A percentile compares a stretch with the other conserved stretches of the same genome.
phyloP scores from a whole-genome alignment of 2,888 invertebrate genomes.

The Drosophila glabriapex region DNA sequence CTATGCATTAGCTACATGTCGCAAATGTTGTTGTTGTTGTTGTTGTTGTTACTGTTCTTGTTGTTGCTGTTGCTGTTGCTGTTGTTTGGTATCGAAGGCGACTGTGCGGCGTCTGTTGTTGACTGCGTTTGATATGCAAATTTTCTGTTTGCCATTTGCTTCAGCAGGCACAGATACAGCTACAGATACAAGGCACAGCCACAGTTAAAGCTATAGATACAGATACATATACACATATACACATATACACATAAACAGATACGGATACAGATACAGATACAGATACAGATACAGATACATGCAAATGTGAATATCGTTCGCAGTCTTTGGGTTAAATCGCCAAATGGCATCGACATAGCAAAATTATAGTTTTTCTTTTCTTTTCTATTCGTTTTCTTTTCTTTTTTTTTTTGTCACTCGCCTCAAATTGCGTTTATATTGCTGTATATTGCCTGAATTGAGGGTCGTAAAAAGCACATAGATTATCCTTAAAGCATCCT shows the following conservation, averaged over 20 bases:
- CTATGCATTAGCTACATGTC: constrained; percentile 71
- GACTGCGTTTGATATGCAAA: constrained; percentile 79
- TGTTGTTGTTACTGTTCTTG: constrained; percentile 21
- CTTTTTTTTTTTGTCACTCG: constrained; percentile 2
- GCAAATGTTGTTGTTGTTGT: constrained; percentile 34
- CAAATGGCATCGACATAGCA: constrained; percentile 33
- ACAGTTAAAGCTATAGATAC: constrained; percentile 26
- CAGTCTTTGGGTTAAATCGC: constrained; percentile 30
- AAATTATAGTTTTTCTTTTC: constrained; percentile 44
- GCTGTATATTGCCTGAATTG: constrained; percentile 6
- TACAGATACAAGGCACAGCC: constrained; percentile 19
- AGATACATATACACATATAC: constrained; percentile 19
- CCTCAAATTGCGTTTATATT: constrained; percentile 35
- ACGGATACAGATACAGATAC: constrained; percentile 34
- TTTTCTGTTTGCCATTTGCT: constrained; percentile 60
- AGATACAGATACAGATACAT: constrained; percentile 32
- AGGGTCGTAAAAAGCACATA: constrained; percentile 12
- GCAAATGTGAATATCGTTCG: constrained; percentile 42
- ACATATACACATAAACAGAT: constrained; percentile 6
- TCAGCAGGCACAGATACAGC: constrained; percentile 42
- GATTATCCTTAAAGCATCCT: constrained; percentile 21
- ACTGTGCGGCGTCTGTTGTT: constrained; percentile 77
- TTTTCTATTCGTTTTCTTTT: constrained; percentile 1
- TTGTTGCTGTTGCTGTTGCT: constrained; percentile 19
- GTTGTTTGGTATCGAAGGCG: constrained; percentile 64